A percentile compares a stretch with the other conserved stretches of the same genome.
phyloP scores from a whole-genome alignment of 1,140 invertebrate species.

The Steinernema khuongi region DNA sequence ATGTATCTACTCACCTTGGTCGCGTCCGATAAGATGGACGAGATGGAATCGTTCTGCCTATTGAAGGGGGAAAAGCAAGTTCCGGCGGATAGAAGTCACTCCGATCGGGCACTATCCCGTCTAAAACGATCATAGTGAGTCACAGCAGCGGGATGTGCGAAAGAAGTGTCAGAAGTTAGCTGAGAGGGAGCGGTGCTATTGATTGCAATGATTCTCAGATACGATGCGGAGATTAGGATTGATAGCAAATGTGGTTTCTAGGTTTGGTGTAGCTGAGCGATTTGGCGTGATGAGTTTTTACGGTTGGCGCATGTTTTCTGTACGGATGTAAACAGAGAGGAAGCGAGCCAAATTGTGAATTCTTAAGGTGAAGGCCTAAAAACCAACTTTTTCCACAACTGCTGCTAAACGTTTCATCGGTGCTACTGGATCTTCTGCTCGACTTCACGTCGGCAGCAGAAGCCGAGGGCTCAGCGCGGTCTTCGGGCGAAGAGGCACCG shows the following conservation, averaged over 20 bases:
- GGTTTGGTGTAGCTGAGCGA: no score
- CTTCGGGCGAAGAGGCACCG: neutral
- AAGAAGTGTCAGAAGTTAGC: neutral
- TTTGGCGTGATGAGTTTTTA: no score
- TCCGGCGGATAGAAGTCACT: neutral
- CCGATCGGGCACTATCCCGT: neutral
- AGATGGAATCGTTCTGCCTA: neutral
- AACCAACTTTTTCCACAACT: slow-evolving; percentile 7
- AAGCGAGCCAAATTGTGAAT: no score
- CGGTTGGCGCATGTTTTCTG: no score
- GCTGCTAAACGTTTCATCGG: neutral
- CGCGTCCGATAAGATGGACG: neutral
- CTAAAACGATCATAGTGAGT: neutral
- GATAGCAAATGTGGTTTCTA: no score
- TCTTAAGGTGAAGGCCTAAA: no score
- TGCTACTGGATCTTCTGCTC: neutral
- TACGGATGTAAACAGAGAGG: no score
- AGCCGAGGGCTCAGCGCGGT: neutral
- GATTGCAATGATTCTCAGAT: no score
- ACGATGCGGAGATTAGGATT: no score
- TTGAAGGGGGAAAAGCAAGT: neutral
- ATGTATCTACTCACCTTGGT: neutral
- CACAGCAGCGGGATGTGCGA: no score
- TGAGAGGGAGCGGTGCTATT: neutral
- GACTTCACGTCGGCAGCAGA: neutral